Evolutionary conservation across 2,113 vertebrate genomes (phyloP).

Genomic region (Archilochus colubris): DNA sequence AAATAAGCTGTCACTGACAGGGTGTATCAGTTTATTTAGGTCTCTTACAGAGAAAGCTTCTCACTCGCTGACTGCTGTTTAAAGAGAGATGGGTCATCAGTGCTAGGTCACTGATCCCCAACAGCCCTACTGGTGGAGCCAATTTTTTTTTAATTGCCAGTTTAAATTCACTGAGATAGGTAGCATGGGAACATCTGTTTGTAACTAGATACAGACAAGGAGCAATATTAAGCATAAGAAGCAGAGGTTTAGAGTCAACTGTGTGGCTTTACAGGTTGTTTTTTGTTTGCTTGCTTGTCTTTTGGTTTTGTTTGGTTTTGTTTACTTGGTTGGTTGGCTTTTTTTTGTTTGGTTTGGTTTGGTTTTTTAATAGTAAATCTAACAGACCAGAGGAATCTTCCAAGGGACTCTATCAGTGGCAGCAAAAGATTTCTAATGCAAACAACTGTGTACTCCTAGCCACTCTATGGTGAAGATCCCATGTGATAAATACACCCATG

Average conservation of each 20-base stretch:
- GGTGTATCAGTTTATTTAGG: background rate
- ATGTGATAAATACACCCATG: conserved; percentile 34
- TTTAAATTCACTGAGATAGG: background rate
- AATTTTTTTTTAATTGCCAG: background rate
- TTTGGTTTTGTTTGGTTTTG: no score
- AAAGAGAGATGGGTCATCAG: background rate
- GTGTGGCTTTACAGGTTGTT: background rate
- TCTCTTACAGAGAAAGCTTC: background rate
- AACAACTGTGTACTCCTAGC: background rate
- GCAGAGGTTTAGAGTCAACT: background rate
- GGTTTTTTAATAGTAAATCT: background rate
- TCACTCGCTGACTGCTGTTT: background rate
- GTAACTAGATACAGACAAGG: background rate
- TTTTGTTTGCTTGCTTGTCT: no score
- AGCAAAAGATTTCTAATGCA: background rate
- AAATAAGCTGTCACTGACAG: background rate
- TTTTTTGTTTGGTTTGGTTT: no score
- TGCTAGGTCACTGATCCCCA: background rate
- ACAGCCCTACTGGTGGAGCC: background rate
- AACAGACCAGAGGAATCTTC: background rate
- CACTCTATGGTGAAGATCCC: background rate
- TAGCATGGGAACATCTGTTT: background rate
- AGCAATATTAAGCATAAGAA: background rate
- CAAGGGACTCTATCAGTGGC: background rate
- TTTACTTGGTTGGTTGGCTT: no score